A percentile compares a stretch with the other conserved stretches of the same genome.
Conservation (phyloP, 2,113 vertebrate species). For the Chloropsis hardwickii region DNA sequence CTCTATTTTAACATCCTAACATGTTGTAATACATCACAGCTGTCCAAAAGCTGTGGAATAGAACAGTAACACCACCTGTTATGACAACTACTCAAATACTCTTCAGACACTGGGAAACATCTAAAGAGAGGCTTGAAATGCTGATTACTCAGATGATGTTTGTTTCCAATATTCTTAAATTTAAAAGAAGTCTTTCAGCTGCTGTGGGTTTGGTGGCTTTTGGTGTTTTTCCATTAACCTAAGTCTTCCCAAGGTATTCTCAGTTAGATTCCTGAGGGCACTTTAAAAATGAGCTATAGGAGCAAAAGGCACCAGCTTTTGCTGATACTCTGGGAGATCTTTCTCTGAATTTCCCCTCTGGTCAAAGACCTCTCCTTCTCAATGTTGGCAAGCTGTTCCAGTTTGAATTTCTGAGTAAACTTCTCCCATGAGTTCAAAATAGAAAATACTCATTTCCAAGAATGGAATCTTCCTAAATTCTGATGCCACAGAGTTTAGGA, state of each 20-base stretch:
- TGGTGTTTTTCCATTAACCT: neutral
- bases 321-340: neutral
- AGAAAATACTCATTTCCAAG: neutral
- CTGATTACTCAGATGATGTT: neutral
- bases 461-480: neutral
- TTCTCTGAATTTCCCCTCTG: neutral
- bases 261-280: neutral
- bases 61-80: neutral
- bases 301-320: neutral
- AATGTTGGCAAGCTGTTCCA: neutral
- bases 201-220: neutral
- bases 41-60: constrained; percentile 6
- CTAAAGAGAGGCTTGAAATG: neutral
- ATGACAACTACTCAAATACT: neutral
- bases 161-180: neutral
- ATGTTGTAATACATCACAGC: neutral
- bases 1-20: neutral
- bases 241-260: neutral
- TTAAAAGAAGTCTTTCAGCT: neutral
- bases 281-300: neutral
- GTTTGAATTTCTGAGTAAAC: neutral
- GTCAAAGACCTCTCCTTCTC: neutral
- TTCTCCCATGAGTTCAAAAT: neutral
- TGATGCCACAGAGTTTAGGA: neutral
- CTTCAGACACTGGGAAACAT: neutral